Percentiles rank a stretch among this genome's conserved stretches.
Evolutionary conservation across 2,888 invertebrate genomes (phyloP).

Genomic region (Coelinius sp.): DNA sequence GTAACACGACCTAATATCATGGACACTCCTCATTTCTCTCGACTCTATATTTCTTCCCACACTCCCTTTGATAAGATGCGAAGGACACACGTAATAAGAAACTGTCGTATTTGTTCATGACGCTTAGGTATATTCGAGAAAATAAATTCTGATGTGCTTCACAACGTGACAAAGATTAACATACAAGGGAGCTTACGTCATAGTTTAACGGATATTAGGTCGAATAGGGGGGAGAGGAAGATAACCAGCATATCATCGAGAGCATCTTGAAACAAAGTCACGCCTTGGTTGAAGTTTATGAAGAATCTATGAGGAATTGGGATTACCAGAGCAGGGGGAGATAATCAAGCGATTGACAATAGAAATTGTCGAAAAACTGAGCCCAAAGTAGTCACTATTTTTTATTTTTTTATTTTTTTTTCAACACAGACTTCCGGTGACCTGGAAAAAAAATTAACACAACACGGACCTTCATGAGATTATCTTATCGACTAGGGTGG

Average conservation of each 20-base stretch:
- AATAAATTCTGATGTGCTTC: conserved; percentile 11
- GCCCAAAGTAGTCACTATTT: not conserved
- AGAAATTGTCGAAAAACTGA: conserved; percentile 15
- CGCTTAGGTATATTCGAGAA: conserved; percentile 35
- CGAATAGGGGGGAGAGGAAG: conserved; percentile 20
- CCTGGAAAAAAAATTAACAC: conserved; percentile 42
- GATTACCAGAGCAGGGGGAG: not conserved
- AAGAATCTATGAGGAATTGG: conserved; percentile 17
- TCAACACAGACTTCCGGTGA: conserved; percentile 53
- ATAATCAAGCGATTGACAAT: not conserved
- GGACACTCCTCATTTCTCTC: conserved; percentile 32
- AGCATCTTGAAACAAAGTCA: conserved; percentile 51
- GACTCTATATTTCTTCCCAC: conserved; percentile 20
- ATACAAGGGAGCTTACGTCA: conserved; percentile 53
- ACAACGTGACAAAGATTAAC: conserved; percentile 44
- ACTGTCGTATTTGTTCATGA: conserved; percentile 28
- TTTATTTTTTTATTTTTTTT: no score
- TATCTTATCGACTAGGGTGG: conserved; percentile 33
- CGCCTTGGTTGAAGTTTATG: conserved; percentile 10
- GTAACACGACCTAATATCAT: conserved; percentile 44
- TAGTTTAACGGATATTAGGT: conserved; percentile 44
- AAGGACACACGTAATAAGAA: conserved; percentile 28
- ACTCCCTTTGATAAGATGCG: not conserved
- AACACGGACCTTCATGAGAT: not conserved
- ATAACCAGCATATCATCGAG: conserved; percentile 53